phyloP scores from a whole-genome alignment of 2,797 vertebrate genomes.

The Hafferia zeledoni region DNA sequence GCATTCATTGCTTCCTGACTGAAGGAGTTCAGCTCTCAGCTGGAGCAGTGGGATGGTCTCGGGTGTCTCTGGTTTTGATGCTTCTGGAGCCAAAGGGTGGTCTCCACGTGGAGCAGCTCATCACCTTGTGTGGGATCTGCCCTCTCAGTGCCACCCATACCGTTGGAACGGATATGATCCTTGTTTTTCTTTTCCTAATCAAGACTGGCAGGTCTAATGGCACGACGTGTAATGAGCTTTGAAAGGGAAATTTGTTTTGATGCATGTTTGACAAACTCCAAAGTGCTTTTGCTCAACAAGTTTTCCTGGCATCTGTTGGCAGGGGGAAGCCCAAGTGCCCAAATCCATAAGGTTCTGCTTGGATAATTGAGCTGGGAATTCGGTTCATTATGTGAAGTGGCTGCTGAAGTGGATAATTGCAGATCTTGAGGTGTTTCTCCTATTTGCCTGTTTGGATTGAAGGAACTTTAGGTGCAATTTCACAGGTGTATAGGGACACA shows the following conservation, averaged over 20 bases:
- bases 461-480: conserved; percentile 6
- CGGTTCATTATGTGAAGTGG: background rate
- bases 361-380: conserved; percentile 14
- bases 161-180: accelerated
- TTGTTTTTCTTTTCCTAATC: background rate
- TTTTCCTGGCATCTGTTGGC: background rate
- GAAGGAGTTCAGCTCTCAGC: background rate
- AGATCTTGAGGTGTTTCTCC: conserved; percentile 9
- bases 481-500: background rate
- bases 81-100: background rate
- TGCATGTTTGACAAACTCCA: background rate
- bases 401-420: conserved; percentile 19
- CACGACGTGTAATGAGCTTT: background rate
- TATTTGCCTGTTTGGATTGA: background rate
- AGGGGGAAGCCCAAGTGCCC: background rate
- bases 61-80: background rate
- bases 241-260: background rate
- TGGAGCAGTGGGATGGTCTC: background rate
- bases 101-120: background rate
- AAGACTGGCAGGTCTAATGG: background rate
- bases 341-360: background rate
- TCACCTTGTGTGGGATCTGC: accelerated
- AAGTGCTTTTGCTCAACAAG: background rate
- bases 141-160: background rate
- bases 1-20: background rate